phyloP scores from a whole-genome alignment of 2,888 invertebrate species.

The Drosophila quinaria region DNA sequence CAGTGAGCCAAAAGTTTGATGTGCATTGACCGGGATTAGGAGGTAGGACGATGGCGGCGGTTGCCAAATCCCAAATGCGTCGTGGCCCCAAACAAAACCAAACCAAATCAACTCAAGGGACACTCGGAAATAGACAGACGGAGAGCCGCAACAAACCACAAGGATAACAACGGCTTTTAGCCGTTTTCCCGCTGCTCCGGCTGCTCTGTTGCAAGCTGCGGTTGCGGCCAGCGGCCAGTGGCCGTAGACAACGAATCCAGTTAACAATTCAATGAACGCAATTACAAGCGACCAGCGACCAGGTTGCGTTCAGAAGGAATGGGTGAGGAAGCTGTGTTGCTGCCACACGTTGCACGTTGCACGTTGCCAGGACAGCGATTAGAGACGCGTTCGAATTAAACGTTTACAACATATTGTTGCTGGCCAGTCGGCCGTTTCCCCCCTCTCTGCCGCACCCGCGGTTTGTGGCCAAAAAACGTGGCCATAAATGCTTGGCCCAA shows the following conservation, averaged over 20 bases:
- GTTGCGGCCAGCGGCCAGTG: constrained; percentile 60
- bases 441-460: not conserved
- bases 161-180: constrained; percentile 81
- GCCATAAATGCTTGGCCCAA: constrained; percentile 70
- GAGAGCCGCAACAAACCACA: constrained; percentile 43
- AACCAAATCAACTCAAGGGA: constrained; percentile 68
- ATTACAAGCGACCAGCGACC: constrained; percentile 64
- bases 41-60: constrained; percentile 10
- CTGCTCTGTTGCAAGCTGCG: constrained; percentile 64
- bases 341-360: constrained; percentile 47
- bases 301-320: constrained; percentile 23
- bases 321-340: not conserved
- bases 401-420: constrained; percentile 80
- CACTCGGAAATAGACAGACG: constrained; percentile 13
- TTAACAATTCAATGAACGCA: constrained; percentile 83
- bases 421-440: constrained; percentile 49
- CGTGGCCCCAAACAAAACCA: constrained; percentile 31
- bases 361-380: constrained; percentile 79
- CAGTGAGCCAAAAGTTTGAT: constrained; percentile 76
- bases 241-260: constrained; percentile 66
- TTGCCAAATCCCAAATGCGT: constrained; percentile 43
- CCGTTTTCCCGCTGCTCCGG: constrained; percentile 37
- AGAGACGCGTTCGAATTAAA: constrained; percentile 77
- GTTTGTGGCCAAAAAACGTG: constrained; percentile 54
- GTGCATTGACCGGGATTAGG: constrained; percentile 73